Evolutionary conservation across 2,888 invertebrate species (phyloP).

Genomic region (Aethes cnicana): DNA sequence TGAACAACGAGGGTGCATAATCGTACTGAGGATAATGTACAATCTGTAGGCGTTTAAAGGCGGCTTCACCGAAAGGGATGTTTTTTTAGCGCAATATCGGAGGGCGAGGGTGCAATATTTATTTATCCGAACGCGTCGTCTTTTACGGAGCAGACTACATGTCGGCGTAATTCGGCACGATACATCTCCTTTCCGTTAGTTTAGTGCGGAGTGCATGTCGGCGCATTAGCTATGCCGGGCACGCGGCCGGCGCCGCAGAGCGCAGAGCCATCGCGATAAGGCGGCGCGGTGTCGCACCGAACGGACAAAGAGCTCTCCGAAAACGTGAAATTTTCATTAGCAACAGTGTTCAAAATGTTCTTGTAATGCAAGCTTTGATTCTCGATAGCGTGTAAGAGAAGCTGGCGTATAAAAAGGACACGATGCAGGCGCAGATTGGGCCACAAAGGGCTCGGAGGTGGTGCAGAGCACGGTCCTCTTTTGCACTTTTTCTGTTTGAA

Average conservation of each 20-base stretch:
- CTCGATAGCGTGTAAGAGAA: slow-evolving; percentile 78
- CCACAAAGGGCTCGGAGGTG: slow-evolving; percentile 81
- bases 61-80: slow-evolving; percentile 81
- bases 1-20: slow-evolving; percentile 82
- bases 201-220: slow-evolving; percentile 43
- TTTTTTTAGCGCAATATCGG: slow-evolving; percentile 79
- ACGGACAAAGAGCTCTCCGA: slow-evolving; percentile 67
- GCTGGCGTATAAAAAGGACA: slow-evolving; percentile 74
- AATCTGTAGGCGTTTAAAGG: slow-evolving; percentile 83
- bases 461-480: slow-evolving; percentile 71
- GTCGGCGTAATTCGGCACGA: slow-evolving; percentile 64
- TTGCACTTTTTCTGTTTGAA: slow-evolving; percentile 80
- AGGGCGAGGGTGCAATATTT: slow-evolving; percentile 83
- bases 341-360: slow-evolving; percentile 72
- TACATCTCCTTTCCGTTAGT: slow-evolving; percentile 54
- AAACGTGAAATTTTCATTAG: slow-evolving; percentile 81
- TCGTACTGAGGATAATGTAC: slow-evolving; percentile 83
- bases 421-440: slow-evolving; percentile 78
- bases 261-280: slow-evolving; percentile 67
- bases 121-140: slow-evolving; percentile 76
- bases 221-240: slow-evolving; percentile 69
- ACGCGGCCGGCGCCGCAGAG: slow-evolving; percentile 68
- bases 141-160: slow-evolving; percentile 69
- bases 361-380: slow-evolving; percentile 73
- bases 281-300: slow-evolving; percentile 55